Evolutionary conservation across 2,113 vertebrate genomes (phyloP), one percentile per base, ranked within the genome.

Genomic region (Pongo abelii): DNA sequence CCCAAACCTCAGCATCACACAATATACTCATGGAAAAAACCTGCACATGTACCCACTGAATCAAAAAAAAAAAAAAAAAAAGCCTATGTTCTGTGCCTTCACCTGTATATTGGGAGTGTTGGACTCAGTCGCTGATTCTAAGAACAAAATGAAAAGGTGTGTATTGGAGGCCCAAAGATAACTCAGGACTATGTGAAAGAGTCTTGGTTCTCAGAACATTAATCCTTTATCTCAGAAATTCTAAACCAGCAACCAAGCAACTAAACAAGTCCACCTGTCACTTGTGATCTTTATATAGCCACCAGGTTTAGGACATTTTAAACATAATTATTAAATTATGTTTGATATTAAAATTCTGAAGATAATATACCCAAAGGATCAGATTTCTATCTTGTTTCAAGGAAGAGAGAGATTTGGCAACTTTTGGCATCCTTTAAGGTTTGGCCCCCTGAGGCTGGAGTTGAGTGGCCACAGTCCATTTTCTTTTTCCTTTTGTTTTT

Each of bases 381-480:
- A 38, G 84, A 50, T 30, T 25, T 64, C 27, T 67, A 3, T 55
- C 52, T 95, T 16, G 4, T 69, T 38, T 89, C 46, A 40, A 32
- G 40, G 55, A 35, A 52, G 12, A 48, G 32, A 70, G 5, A 67
- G 46, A 35, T 30, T 35, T 25, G 23, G 46, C 10, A 59, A 40
- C 64, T 22, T 23, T 40, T 27, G 25, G 13, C 17, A 17, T 43
- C 79, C 38, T 46, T 35, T 32, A 64, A 30, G 12, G 61, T 5
- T 57, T 22, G 50, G 35, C 22, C 30, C 20, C 4, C 3, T 3
- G 4, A 7, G 3, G 4, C 40, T 2, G 9, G 46, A n/a, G 40
- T 32, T 1, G 2, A 7, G 35, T 2, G 3, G 59, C 55, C 35
- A 8, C 3, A 40, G 61, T 64, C 61, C 8, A 18, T 85, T 8